Percentiles rank a stretch among this genome's conserved stretches.
Evolutionary conservation across 2,797 vertebrate genomes (phyloP).

Genomic region (Astyanax mexicanus): DNA sequence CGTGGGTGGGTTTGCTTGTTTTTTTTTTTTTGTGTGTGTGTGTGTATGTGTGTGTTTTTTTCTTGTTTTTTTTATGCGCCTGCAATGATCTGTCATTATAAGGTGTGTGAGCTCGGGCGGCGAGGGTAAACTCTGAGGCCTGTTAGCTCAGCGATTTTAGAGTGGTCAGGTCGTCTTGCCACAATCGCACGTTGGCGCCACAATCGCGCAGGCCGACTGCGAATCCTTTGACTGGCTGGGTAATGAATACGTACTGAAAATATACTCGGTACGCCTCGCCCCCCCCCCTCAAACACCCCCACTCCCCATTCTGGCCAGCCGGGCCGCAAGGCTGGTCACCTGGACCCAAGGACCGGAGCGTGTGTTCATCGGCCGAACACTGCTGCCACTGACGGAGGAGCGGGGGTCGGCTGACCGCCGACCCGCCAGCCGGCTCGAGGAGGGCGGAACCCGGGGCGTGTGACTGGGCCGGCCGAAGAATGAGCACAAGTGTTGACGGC

Average conservation of each 20-base stretch:
- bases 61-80: slow-evolving; percentile 52
- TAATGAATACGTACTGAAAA: slow-evolving; percentile 95
- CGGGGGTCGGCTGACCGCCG: slow-evolving; percentile 18
- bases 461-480: slow-evolving; percentile 22
- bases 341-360: slow-evolving; percentile 61
- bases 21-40: slow-evolving; percentile 36
- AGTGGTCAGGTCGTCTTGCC: slow-evolving; percentile 94
- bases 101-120: slow-evolving; percentile 78
- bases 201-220: slow-evolving; percentile 86
- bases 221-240: slow-evolving; percentile 85
- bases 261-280: slow-evolving; percentile 80
- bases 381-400: slow-evolving; percentile 43
- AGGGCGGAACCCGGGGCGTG: neutral
- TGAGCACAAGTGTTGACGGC: slow-evolving; percentile 48
- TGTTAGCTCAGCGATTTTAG: slow-evolving; percentile 94
- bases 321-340: slow-evolving; percentile 73
- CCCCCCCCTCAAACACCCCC: slow-evolving; percentile 67
- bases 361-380: slow-evolving; percentile 65
- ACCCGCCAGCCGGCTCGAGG: slow-evolving; percentile 21
- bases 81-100: slow-evolving; percentile 72
- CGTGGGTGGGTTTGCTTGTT: slow-evolving; percentile 64
- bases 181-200: slow-evolving; percentile 94
- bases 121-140: slow-evolving; percentile 77
- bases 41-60: no score
- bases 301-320: slow-evolving; percentile 67